A percentile compares a stretch with the other conserved stretches of the same genome.
These are phyloP conservation scores for Siniperca obscura DNA, from an alignment of 2,797 vertebrate genomes.

Conservation along the genomic window DNA sequence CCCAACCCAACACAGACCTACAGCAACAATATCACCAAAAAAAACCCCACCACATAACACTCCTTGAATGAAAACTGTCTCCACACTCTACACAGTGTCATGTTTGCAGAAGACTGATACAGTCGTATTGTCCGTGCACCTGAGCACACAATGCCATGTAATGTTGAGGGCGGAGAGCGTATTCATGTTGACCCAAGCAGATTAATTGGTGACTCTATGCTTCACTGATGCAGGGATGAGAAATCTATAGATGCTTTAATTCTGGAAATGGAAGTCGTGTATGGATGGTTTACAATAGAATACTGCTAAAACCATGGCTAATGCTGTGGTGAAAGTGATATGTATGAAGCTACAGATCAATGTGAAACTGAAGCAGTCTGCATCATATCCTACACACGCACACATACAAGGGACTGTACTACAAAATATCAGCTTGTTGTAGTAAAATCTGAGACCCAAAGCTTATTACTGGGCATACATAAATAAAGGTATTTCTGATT, in stretches of 20 bases:
- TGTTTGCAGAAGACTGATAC: slow-evolving; percentile 49
- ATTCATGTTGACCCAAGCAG: slow-evolving; percentile 64
- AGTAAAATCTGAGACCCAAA: slow-evolving; percentile 3
- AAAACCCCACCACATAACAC: background rate
- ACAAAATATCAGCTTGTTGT: slow-evolving; percentile 11
- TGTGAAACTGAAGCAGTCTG: slow-evolving; percentile 17
- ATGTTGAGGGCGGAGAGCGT: slow-evolving; percentile 6
- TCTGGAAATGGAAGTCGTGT: slow-evolving; percentile 30
- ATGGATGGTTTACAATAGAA: slow-evolving; percentile 26
- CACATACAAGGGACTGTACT: background rate
- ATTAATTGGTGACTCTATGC: slow-evolving; percentile 55
- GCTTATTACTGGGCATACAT: background rate
- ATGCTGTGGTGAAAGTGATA: slow-evolving; percentile 36
- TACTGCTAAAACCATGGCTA: background rate
- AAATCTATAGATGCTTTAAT: slow-evolving; percentile 52
- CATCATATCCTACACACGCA: background rate
- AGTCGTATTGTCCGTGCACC: slow-evolving; percentile 39
- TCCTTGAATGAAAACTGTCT: slow-evolving; percentile 6
- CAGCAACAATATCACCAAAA: slow-evolving; percentile 42
- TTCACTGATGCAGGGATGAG: slow-evolving; percentile 50
- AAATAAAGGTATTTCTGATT: background rate
- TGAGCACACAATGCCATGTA: slow-evolving; percentile 54
- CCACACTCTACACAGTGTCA: background rate
- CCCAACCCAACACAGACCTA: slow-evolving; percentile 27
- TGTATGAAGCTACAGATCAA: slow-evolving; percentile 22